A percentile compares a stretch with the other conserved stretches of the same genome.
Evolutionary conservation across 2,113 vertebrate species (phyloP).

Genomic region (Aepyceros melampus): DNA sequence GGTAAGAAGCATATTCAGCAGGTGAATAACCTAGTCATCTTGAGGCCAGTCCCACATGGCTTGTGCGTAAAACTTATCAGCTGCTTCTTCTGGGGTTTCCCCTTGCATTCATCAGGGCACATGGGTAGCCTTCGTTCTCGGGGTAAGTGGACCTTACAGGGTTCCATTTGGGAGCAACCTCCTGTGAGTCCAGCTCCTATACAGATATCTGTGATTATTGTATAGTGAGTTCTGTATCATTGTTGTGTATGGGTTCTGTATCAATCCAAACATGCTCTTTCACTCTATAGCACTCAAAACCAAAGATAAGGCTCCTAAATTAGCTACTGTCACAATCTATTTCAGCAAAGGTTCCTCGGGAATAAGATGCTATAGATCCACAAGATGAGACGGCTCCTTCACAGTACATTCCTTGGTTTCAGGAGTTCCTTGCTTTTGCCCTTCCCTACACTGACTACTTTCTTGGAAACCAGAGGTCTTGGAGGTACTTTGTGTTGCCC

Average conservation of each 20-base stretch:
- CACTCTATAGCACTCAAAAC: neutral
- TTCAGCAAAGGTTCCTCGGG: neutral
- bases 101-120: neutral
- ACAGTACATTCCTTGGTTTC: neutral
- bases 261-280: accelerated
- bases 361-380: neutral
- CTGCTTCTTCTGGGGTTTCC: too few relatives aligned
- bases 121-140: too few relatives aligned
- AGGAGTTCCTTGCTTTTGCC: neutral
- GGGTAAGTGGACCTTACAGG: neutral
- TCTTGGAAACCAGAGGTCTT: neutral
- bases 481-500: neutral
- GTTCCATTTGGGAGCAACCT: neutral
- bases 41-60: neutral
- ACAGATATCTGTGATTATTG: neutral
- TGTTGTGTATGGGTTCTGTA: neutral
- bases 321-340: neutral
- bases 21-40: neutral
- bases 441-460: neutral
- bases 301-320: neutral
- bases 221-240: neutral
- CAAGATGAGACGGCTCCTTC: neutral
- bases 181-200: neutral
- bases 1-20: neutral
- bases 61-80: too few relatives aligned